A percentile compares a stretch with the other conserved stretches of the same genome.
Evolutionary conservation across 1,140 invertebrate species (phyloP).

Genomic region (Pentalonia nigronervosa): DNA sequence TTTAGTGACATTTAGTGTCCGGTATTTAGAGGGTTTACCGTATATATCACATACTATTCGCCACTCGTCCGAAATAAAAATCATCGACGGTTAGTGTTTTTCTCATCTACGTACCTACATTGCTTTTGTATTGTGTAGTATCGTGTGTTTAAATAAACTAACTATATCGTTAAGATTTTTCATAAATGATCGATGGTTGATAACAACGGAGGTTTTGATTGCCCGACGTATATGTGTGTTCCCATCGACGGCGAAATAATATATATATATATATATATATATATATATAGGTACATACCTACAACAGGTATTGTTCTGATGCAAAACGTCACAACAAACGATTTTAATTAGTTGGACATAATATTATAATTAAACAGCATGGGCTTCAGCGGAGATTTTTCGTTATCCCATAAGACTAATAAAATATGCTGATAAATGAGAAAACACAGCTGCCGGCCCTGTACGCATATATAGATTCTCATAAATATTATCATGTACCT

Average conservation of each 20-base stretch:
- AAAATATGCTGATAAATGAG: not conserved
- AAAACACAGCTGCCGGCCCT: not conserved
- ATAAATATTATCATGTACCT: not conserved
- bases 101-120: too few relatives aligned
- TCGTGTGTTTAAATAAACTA: not conserved
- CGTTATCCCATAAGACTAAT: not conserved
- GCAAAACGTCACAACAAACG: not conserved
- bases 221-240: not conserved
- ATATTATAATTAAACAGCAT: not conserved
- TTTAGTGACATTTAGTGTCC: too few relatives aligned
- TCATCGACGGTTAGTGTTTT: too few relatives aligned
- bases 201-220: not conserved
- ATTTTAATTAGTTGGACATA: not conserved
- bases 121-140: not conserved
- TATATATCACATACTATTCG: too few relatives aligned
- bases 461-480: not conserved
- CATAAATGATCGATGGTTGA: not conserved
- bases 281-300: not conserved
- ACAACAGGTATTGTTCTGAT: not conserved
- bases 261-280: not conserved
- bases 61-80: too few relatives aligned
- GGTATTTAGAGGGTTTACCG: too few relatives aligned
- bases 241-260: not conserved
- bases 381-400: not conserved
- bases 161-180: not conserved